Base-by-base conservation (phyloP, 2,113 vertebrate species). In the Phaetusa simplex region DNA sequence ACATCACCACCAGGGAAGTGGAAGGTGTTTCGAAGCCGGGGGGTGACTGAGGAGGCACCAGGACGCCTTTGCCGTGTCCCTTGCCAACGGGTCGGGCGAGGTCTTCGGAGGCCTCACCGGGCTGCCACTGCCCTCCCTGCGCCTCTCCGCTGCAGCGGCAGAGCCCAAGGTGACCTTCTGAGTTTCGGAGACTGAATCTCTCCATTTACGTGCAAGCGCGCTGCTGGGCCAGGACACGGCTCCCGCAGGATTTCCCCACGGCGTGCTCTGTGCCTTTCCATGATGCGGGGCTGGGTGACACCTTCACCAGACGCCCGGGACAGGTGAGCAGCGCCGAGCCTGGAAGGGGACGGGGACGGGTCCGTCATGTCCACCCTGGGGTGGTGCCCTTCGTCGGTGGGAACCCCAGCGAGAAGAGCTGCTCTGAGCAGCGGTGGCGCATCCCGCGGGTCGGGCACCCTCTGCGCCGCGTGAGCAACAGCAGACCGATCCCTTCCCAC, bases 141-240 rank as follows among this genome's bases (percentile, higher is more conserved):
- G 4, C 47, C 52, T 80, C 64, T 50, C n/a, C 11, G 3, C 55
- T 10, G 42, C 27, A 27, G 14, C 2, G 34, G 42, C 85, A 71
- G 69, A 70, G 29, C 53, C 77, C 53, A 61, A 47, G 49, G 24
- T 55, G 58, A 65, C 45, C n/a, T 58, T 21, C 0, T 0, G 43
- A 50, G 38, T 34, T 91, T 9, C 50, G 71, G 62, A 58, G 61
- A 66, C 43, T 34, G 14, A 21, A 47, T 11, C 1, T 1, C 30
- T 49, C 55, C 1, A 0, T 50, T 73, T 38, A 11, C 1, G 1
- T 2, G 0, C 53, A 12, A 40, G 27, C 18, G 26, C 1, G 1
- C n/a, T 65, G 82, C 50, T n/a, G 55, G 40, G 21, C 42, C 42
- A 3, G 34, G 40, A 26, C 13, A 34, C 14, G 55, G 23, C 1